Conservation (phyloP, 1,140 invertebrate genomes). For the Polypedilum vanderplanki region DNA sequence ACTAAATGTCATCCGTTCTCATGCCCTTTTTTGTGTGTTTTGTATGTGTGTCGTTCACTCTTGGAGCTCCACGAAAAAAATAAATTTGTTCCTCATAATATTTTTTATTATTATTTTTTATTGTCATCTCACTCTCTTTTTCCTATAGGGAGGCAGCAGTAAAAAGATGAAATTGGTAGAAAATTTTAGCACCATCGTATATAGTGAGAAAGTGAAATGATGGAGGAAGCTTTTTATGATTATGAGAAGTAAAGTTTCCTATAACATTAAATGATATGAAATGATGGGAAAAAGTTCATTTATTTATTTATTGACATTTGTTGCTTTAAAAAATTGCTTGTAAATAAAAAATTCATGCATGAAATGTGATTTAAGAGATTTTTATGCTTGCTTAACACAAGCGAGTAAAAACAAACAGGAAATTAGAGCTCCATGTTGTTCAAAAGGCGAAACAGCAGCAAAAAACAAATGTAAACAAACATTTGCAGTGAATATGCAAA, state of each 20-base stretch:
- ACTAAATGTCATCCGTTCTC: constrained; percentile 11
- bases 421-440: not conserved
- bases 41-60: not conserved
- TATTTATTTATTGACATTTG: constrained; percentile 13
- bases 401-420: not conserved
- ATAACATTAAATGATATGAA: not conserved
- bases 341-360: constrained; percentile 6
- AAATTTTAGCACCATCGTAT: not conserved
- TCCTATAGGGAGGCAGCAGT: not conserved
- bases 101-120: not conserved
- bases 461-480: not conserved
- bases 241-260: constrained; percentile 12
- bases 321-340: not conserved
- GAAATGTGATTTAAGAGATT: constrained; percentile 15
- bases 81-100: not conserved
- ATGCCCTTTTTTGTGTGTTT: not conserved
- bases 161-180: not conserved
- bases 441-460: not conserved
- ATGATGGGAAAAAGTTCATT: not conserved
- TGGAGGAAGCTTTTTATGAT: constrained; percentile 12
- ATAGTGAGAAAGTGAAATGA: constrained; percentile 2
- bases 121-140: not conserved
- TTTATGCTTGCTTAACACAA: not conserved
- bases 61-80: not conserved
- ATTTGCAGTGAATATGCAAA: not conserved